Percentiles rank a stretch among this genome's conserved stretches.
Evolutionary conservation across 30 jellyfish, hydroid and myxozoan genomes (phyloP).

Genomic region (Hydractinia symbiolongicarpus): DNA sequence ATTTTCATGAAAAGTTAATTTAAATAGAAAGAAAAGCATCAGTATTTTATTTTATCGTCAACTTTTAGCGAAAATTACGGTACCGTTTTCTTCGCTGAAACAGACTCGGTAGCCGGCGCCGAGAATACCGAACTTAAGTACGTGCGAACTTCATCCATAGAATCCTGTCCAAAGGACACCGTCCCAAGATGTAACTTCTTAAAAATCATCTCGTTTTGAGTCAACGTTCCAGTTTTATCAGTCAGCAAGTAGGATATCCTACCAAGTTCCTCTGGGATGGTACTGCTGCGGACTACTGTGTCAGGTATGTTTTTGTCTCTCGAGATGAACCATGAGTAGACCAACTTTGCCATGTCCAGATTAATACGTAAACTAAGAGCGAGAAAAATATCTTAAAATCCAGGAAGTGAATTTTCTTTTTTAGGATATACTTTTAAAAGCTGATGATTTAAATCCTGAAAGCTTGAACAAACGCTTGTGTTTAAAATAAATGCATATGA

Average conservation of each 20-base stretch:
- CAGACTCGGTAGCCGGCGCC: constrained; percentile 41
- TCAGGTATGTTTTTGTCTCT: constrained; percentile 64
- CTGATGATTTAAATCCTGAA: too few relatives aligned
- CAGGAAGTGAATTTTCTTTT: too few relatives aligned
- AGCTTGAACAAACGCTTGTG: too few relatives aligned
- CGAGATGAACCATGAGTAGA: constrained; percentile 75
- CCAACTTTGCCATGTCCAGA: constrained; percentile 89
- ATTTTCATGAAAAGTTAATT: not conserved
- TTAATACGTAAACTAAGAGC: constrained; percentile 69
- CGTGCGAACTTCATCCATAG: constrained; percentile 82
- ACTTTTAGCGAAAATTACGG: too few relatives aligned
- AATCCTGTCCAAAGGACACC: constrained; percentile 79
- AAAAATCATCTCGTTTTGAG: constrained; percentile 91
- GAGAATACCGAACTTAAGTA: constrained; percentile 44
- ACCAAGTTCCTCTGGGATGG: constrained; percentile 93
- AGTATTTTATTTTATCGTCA: too few relatives aligned
- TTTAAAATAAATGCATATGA: too few relatives aligned
- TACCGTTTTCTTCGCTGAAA: constrained; percentile 64
- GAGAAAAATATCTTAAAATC: not conserved
- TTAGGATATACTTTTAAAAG: too few relatives aligned
- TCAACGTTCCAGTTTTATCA: constrained; percentile 91
- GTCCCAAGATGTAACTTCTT: constrained; percentile 81
- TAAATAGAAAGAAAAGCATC: not conserved
- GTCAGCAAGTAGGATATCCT: constrained; percentile 70
- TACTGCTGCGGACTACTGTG: constrained; percentile 94